Conservation (phyloP, 1,140 invertebrate genomes). For the Telenomus remus region DNA sequence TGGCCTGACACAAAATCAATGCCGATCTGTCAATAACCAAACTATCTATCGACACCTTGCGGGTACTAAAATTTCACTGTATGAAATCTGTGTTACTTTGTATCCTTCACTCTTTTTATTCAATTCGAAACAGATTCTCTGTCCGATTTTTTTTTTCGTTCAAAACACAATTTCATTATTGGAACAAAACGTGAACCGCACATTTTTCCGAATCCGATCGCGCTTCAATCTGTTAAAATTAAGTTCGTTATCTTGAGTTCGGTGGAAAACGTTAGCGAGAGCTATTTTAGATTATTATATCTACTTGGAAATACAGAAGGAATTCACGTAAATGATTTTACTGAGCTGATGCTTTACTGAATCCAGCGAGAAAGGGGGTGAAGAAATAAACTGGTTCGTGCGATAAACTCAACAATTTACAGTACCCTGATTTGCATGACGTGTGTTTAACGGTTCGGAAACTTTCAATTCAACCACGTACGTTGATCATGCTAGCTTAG, state of each 20-base stretch:
- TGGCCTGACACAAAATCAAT: slow-evolving; percentile 53
- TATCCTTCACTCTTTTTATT: slow-evolving; percentile 5
- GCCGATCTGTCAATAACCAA: slow-evolving; percentile 51
- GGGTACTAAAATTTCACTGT: slow-evolving; percentile 42
- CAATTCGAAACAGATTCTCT: too few species aligned
- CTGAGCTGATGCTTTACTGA: slow-evolving; percentile 15
- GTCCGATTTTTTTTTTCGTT: too few species aligned
- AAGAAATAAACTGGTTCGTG: slow-evolving; percentile 40
- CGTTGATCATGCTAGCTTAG: slow-evolving; percentile 54
- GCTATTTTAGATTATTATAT: neutral
- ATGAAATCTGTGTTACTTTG: slow-evolving; percentile 13
- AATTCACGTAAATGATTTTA: slow-evolving; percentile 15
- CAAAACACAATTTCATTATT: too few species aligned
- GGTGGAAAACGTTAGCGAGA: too few species aligned
- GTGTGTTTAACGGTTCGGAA: slow-evolving; percentile 50
- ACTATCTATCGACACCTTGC: slow-evolving; percentile 55
- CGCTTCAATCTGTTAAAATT: too few species aligned
- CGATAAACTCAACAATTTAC: slow-evolving; percentile 52
- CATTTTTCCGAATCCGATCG: too few species aligned
- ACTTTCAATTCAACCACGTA: slow-evolving; percentile 57
- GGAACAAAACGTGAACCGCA: too few species aligned
- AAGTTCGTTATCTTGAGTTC: too few species aligned
- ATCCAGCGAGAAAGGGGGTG: slow-evolving; percentile 12
- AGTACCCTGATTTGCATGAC: slow-evolving; percentile 52
- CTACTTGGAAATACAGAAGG: neutral